Evolutionary conservation across 1,140 invertebrate species (phyloP), one percentile per base, ranked within the genome.

Genomic region (Bombus breviceps): DNA sequence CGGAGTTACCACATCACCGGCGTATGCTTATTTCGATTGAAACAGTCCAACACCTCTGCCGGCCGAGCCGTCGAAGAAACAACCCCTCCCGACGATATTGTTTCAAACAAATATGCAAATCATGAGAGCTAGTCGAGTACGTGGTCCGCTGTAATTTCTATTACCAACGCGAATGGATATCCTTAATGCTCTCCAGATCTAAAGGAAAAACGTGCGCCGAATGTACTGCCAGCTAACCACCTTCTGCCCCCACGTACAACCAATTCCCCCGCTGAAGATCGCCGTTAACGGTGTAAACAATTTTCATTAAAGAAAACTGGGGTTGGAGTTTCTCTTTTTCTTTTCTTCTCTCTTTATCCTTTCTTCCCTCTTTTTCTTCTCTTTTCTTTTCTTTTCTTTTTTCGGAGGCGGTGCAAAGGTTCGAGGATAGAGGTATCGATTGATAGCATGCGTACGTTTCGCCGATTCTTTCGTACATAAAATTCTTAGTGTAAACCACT

Each of bases 21-120:
- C 93, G 94, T 94, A 94, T 94, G 94, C 93, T 95, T 94, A 93
- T 95, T 95, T 95, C 95, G 94, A 95, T 95, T 95, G 94, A 94
- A 95, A 95, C 92, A 94, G 92, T 87, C 92, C 86, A 93, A 92
- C 91, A 90, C 90, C 91, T 92, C 91, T 62, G 13, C 57, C 10
- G 25, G 37, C 39, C 90, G 78, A 83, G 68, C 41, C 57, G 62
- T 75, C 88, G 92, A 92, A 94, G 93, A 92, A 91, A 93, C 90
- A 87, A 89, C 80, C 92, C 91, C 88, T 89, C 91, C 91, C 89
- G 90, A 88, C 93, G 92, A 94, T 95, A 95, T 95, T 94, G 94
- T 95, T 95, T 94, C 93, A 95, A 95, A 94, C 94, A 93, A 95
- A 95, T 95, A 95, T 95, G 95, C 95, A 95, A 95, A 95, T 95